Evolutionary conservation across 2,113 vertebrate genomes (phyloP).

Genomic region (Antechinus flavipes): DNA sequence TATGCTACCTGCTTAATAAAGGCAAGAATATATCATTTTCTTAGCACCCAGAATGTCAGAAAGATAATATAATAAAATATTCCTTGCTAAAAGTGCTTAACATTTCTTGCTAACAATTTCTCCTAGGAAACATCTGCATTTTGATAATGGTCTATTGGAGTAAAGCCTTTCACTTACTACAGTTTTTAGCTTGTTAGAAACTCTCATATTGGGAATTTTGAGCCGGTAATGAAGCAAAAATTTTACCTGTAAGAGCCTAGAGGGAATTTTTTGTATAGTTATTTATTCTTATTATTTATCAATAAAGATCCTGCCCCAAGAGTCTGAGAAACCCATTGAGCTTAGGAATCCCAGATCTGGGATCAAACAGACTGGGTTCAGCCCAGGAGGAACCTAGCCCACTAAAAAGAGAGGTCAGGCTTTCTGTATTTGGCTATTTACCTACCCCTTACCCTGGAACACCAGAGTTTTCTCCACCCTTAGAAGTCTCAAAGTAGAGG

Average conservation of each 20-base stretch:
- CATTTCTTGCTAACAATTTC: neutral
- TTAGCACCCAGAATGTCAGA: neutral
- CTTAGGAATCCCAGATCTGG: neutral
- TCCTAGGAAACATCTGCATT: neutral
- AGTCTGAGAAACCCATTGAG: neutral
- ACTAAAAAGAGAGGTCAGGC: neutral
- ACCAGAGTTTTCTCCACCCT: neutral
- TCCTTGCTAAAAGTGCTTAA: neutral
- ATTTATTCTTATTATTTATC: neutral
- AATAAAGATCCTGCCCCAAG: neutral
- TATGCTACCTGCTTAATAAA: neutral
- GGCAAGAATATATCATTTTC: neutral
- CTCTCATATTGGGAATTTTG: neutral
- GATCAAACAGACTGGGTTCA: neutral
- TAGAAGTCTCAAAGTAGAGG: neutral
- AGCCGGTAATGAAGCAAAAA: neutral
- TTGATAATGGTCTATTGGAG: neutral
- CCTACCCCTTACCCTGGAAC: too few species aligned
- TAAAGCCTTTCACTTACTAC: neutral
- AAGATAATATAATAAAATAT: neutral
- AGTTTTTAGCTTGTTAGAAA: neutral
- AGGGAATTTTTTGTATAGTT: neutral
- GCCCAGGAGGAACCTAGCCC: neutral
- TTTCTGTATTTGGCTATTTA: neutral
- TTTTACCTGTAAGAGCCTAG: neutral